A percentile compares a stretch with the other conserved stretches of the same genome.
These are phyloP conservation scores for Anthoscopus minutus DNA, from an alignment of 2,113 vertebrate species.

Conservation along the genomic window DNA sequence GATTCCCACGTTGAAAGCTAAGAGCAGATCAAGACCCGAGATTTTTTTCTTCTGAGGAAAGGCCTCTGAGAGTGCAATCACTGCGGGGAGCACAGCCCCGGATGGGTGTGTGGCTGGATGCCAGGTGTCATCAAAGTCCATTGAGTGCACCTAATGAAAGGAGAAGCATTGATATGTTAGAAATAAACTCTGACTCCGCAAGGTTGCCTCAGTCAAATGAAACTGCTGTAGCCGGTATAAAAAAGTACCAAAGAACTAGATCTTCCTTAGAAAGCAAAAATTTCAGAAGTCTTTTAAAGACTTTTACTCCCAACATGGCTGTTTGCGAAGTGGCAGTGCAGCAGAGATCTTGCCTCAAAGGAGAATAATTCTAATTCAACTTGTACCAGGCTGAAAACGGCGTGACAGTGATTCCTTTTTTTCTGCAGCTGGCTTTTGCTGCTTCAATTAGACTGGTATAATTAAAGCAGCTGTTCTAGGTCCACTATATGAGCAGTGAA, in stretches of 20 bases:
- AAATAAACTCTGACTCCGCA: not conserved
- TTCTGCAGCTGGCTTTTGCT: not conserved
- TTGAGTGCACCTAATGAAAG: slow-evolving; percentile 83
- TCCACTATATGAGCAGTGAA: not conserved
- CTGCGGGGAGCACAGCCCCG: slow-evolving; percentile 79
- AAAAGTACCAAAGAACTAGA: not conserved
- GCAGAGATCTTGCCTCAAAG: not conserved
- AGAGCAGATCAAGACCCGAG: slow-evolving; percentile 84
- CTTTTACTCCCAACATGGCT: not conserved
- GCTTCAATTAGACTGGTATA: not conserved
- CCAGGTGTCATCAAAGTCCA: slow-evolving; percentile 97
- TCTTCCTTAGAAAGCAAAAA: not conserved
- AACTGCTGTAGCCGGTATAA: not conserved
- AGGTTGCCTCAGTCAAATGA: not conserved
- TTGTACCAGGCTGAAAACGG: not conserved
- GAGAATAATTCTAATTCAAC: not conserved
- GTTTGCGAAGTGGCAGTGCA: not conserved
- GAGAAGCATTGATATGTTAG: not conserved
- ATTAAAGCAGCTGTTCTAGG: not conserved
- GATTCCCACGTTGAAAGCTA: slow-evolving; percentile 90
- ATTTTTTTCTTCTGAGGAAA: slow-evolving; percentile 63
- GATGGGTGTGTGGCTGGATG: slow-evolving; percentile 97
- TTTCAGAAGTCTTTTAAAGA: not conserved
- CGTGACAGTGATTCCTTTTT: not conserved
- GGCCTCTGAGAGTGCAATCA: slow-evolving; percentile 80